Evolutionary conservation across 1,140 invertebrate species (phyloP), one percentile per base, ranked within the genome.

Genomic region (Himalopsyche phryganea): DNA sequence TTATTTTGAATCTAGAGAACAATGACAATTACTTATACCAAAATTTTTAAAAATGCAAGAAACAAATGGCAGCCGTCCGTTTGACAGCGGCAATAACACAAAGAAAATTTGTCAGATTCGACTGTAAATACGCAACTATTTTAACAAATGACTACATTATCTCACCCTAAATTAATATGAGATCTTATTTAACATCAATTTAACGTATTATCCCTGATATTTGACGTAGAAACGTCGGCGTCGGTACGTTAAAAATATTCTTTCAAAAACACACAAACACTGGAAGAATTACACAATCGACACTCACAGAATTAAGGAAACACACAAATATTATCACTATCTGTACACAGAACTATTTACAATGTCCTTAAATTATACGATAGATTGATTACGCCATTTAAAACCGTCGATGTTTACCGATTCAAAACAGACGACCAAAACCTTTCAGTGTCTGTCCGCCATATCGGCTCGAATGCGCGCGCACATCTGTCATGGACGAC

Each of bases 271-370:
- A 69, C 71, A 76, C 71, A 75, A 75, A 75, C 74, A 76, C 73
- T 74, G 68, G 74, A 76, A 74, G 72, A 71, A 75, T 70, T 73
- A 76, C 73, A 76, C 73, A 76, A 76, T 76, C 76, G 71, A 76
- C 74, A 77, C 72, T 76, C 74, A 73, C 57, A 47, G 49, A 59
- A 52, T 53, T 28, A 46, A 52, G 74, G 72, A 69, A 70, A 72
- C 66, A 52, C 74, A 76, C 74, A 77, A 77, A 77, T 77, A 76
- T 77, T 75, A 76, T 71, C 71, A 75, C 75, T 77, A 76, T 76
- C 76, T 77, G 71, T 77, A 77, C 75, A 77, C 72, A 70, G 70
- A 70, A 77, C 74, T 77, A 77, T 77, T 77, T 77, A 77, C 75
- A 77, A 77, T 76, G 72, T 76, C 73, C 73, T 75, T 73, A 71